A percentile compares a stretch with the other conserved stretches of the same genome.
These are phyloP conservation scores for Latrodectus elegans DNA, from an alignment of 2,888 invertebrate genomes.

Conservation along the genomic window DNA sequence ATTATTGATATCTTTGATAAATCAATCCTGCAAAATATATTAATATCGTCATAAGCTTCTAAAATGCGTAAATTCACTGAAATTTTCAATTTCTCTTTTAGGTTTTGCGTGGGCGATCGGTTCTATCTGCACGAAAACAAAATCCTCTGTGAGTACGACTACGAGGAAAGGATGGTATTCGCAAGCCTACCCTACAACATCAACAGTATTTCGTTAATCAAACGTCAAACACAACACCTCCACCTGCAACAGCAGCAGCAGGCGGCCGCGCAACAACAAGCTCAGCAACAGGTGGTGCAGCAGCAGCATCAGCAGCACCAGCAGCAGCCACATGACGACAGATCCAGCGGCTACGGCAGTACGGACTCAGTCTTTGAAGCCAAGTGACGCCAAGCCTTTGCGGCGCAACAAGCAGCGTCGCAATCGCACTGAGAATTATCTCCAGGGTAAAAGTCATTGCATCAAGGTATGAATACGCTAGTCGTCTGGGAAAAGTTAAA, in stretches of 20 bases:
- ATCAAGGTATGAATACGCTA: neutral
- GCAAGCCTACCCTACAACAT: constrained; percentile 90
- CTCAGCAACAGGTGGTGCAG: constrained; percentile 16
- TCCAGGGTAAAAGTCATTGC: constrained; percentile 25
- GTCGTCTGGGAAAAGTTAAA: too few species aligned
- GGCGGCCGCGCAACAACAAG: constrained; percentile 38
- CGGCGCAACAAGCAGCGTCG: constrained; percentile 46
- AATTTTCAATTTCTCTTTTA: constrained; percentile 75
- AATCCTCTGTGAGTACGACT: constrained; percentile 95
- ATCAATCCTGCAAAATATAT: too few species aligned
- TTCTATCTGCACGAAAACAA: constrained; percentile 95
- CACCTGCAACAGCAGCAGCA: constrained; percentile 56
- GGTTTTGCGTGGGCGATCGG: constrained; percentile 95
- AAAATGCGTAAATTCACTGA: too few species aligned
- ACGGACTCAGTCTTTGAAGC: constrained; percentile 80
- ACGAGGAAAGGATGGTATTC: constrained; percentile 90
- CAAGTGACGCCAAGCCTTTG: constrained; percentile 69
- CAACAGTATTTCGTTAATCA: constrained; percentile 88
- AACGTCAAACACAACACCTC: constrained; percentile 74
- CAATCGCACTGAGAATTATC: constrained; percentile 31
- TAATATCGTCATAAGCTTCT: too few species aligned
- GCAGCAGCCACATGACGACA: constrained; percentile 78
- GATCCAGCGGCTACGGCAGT: constrained; percentile 87
- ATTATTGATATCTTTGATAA: too few species aligned
- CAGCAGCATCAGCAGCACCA: constrained; percentile 44